These are phyloP conservation scores for Muricea muricata DNA, from an alignment of 92 coral and sea anemone genomes.

Conservation along the genomic window DNA sequence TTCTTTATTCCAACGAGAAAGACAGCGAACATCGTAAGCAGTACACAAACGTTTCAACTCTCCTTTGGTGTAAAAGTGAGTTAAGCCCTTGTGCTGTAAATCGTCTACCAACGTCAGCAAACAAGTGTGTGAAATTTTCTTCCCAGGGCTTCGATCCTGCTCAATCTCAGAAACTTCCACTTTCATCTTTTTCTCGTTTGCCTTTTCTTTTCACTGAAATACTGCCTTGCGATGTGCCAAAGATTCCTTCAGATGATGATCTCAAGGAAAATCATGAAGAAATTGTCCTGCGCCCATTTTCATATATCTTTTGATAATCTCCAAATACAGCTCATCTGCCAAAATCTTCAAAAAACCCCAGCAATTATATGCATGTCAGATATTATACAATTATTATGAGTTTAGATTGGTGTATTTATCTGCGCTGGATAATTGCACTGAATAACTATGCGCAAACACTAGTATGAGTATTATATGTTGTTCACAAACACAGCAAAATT, in stretches of 20 bases:
- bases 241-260: background rate
- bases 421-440: no score
- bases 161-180: background rate
- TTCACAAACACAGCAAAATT: no score
- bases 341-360: background rate
- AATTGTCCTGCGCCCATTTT: conserved; percentile 29
- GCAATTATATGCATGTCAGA: background rate
- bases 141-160: background rate
- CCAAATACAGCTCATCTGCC: background rate
- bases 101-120: background rate
- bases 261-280: background rate
- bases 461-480: no score
- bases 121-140: background rate
- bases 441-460: no score
- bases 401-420: no score
- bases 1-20: conserved; percentile 45
- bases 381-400: background rate
- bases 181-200: background rate
- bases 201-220: background rate
- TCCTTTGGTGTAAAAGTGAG: background rate
- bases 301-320: background rate
- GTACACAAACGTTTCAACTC: background rate
- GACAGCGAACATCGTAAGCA: background rate
- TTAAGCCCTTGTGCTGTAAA: background rate
- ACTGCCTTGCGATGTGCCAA: background rate